phyloP scores from a whole-genome alignment of 2,113 vertebrate genomes.

The Aldabrachelys gigantea region DNA sequence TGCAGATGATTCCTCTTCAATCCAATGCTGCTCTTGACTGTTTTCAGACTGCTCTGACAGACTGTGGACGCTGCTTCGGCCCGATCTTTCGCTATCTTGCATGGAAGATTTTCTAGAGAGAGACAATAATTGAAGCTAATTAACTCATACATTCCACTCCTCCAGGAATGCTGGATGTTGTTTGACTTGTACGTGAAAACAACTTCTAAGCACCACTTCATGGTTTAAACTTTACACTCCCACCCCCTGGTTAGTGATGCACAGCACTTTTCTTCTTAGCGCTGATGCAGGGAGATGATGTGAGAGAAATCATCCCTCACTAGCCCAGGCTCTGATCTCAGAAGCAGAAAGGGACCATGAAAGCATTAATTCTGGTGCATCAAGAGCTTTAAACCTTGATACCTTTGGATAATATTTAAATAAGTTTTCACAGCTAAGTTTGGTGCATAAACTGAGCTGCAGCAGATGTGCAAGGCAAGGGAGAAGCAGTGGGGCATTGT shows the following conservation, averaged over 20 bases:
- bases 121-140: constrained; percentile 8
- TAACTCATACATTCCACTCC: background rate
- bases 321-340: background rate
- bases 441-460: background rate
- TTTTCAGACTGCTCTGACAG: constrained; percentile 60
- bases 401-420: background rate
- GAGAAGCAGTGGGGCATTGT: background rate
- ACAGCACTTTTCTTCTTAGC: background rate
- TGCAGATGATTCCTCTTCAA: constrained; percentile 43
- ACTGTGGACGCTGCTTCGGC: constrained; percentile 70
- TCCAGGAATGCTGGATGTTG: background rate
- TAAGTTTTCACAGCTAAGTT: background rate
- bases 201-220: constrained; percentile 47
- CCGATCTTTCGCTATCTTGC: constrained; percentile 75
- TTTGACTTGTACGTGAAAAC: background rate
- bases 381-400: background rate
- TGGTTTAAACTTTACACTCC: constrained; percentile 17
- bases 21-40: constrained; percentile 64
- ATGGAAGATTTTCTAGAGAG: constrained; percentile 60
- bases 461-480: background rate
- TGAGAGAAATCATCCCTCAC: constrained; percentile 11
- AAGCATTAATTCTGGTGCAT: background rate
- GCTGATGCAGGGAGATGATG: background rate
- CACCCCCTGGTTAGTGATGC: accelerated
- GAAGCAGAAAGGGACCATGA: background rate